Evolutionary conservation across 2,797 vertebrate species (phyloP).

Genomic region (Echiichthys vipera): DNA sequence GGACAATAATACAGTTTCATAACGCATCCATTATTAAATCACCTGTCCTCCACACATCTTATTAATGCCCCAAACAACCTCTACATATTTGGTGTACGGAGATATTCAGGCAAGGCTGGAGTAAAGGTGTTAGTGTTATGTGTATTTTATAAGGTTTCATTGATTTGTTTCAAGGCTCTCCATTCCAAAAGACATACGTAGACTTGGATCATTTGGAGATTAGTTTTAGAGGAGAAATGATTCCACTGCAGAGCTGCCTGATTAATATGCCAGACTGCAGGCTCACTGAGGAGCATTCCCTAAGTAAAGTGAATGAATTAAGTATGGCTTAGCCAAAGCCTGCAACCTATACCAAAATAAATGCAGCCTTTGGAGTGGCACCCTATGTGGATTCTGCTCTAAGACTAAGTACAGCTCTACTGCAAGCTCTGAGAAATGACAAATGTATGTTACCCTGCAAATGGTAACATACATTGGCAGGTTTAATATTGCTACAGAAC

Average conservation of each 20-base stretch:
- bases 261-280: constrained; percentile 58
- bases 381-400: constrained; percentile 17
- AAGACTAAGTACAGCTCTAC: constrained; percentile 8
- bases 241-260: constrained; percentile 37
- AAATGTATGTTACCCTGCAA: too few relatives aligned
- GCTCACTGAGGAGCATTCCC: constrained; percentile 39
- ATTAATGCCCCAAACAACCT: neutral
- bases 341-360: constrained; percentile 30
- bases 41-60: neutral
- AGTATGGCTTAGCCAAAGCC: constrained; percentile 38
- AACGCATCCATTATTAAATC: neutral
- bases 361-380: constrained; percentile 42
- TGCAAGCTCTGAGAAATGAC: constrained; percentile 12
- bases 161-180: constrained; percentile 43
- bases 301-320: constrained; percentile 51
- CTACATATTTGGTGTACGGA: neutral
- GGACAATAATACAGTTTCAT: neutral
- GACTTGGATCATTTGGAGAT: constrained; percentile 43
- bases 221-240: constrained; percentile 44
- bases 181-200: constrained; percentile 30
- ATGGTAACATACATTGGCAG: neutral
- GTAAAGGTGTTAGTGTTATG: neutral
- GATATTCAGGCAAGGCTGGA: neutral
- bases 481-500: neutral
- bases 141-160: constrained; percentile 21